Conservation (phyloP, 2,888 invertebrate genomes). For the Drosophila monieri region DNA sequence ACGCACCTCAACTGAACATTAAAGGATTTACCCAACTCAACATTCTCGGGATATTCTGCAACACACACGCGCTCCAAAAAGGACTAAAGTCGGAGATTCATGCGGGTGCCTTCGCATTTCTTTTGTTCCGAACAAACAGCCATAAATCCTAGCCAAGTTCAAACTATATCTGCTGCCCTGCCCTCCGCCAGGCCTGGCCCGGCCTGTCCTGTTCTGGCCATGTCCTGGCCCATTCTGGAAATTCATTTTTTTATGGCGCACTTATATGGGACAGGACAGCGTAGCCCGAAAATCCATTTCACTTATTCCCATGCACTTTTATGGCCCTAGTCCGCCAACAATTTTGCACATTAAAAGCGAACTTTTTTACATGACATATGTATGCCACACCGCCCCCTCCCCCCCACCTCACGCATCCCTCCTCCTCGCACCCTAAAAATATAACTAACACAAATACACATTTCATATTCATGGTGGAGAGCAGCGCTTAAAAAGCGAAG, state of each 20-base stretch:
- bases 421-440: slow-evolving; percentile 39
- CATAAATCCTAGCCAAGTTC: slow-evolving; percentile 72
- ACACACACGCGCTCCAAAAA: slow-evolving; percentile 24
- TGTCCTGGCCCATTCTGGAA: slow-evolving; percentile 43
- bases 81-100: slow-evolving; percentile 10
- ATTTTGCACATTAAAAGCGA: slow-evolving; percentile 76
- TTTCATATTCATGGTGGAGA: slow-evolving; percentile 76
- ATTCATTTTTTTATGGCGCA: slow-evolving; percentile 69
- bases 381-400: slow-evolving; percentile 39
- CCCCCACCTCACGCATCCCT: too few species aligned
- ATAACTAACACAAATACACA: slow-evolving; percentile 75
- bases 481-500: slow-evolving; percentile 75
- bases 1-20: slow-evolving; percentile 40
- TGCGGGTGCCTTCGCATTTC: slow-evolving; percentile 30
- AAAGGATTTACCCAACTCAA: slow-evolving; percentile 46
- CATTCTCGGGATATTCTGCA: slow-evolving; percentile 15
- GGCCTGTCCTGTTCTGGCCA: neutral
- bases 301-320: slow-evolving; percentile 76
- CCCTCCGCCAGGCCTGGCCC: neutral
- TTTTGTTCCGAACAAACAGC: slow-evolving; percentile 52
- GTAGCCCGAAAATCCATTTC: slow-evolving; percentile 68
- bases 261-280: slow-evolving; percentile 65
- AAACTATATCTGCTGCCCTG: slow-evolving; percentile 41
- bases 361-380: slow-evolving; percentile 77
- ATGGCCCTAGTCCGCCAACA: slow-evolving; percentile 73